Evolutionary conservation across 2,113 vertebrate genomes (phyloP).

Genomic region (Burhinus oedicnemus): DNA sequence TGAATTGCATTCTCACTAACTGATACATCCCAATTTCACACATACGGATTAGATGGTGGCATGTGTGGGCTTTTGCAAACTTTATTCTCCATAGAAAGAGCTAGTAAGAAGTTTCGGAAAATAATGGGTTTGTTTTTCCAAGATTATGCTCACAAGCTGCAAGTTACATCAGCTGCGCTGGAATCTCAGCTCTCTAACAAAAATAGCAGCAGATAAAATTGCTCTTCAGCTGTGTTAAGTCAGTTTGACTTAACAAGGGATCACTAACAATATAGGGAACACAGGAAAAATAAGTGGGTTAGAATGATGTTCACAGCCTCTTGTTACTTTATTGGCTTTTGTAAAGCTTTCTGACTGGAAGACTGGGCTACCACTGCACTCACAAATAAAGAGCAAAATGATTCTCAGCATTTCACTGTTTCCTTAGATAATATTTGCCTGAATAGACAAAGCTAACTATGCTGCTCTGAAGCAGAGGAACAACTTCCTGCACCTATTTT

Average conservation of each 20-base stretch:
- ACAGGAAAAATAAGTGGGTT: not conserved
- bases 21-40: conserved; percentile 30
- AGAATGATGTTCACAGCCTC: conserved; percentile 17
- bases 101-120: conserved; percentile 7
- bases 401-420: not conserved
- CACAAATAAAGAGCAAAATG: not conserved
- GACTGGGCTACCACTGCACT: not conserved
- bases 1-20: not conserved
- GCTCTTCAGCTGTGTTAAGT: conserved; percentile 45
- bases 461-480: not conserved
- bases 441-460: not conserved
- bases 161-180: conserved; percentile 22
- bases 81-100: not conserved
- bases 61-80: not conserved
- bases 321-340: not conserved
- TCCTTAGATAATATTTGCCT: not conserved
- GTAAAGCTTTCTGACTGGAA: not conserved
- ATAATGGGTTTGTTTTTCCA: conserved; percentile 43
- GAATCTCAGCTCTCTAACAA: conserved; percentile 20
- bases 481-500: conserved; percentile 20
- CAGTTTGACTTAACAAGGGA: conserved; percentile 41
- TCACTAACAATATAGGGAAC: not conserved
- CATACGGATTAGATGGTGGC: not conserved
- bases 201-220: conserved; percentile 44
- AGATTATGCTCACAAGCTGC: conserved; percentile 6